A percentile compares a stretch with the other conserved stretches of the same genome.
These are phyloP conservation scores for Rapana venosa DNA, from an alignment of 2,888 invertebrate genomes.

Conservation along the genomic window DNA sequence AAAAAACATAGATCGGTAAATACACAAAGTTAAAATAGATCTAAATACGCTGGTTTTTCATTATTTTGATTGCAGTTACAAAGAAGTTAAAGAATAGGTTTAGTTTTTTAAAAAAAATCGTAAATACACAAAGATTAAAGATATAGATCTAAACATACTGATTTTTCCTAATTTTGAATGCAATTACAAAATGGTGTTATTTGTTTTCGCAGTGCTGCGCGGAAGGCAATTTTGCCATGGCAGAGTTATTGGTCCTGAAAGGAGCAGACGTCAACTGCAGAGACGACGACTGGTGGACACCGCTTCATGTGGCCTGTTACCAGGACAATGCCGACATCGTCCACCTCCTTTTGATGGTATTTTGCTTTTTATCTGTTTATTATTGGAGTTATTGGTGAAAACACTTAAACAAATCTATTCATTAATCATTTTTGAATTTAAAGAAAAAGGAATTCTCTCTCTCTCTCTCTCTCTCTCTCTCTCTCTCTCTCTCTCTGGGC, in stretches of 20 bases:
- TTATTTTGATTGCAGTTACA: too few species aligned
- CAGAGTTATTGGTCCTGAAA: conserved; percentile 61
- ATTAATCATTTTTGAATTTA: background rate
- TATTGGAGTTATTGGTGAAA: background rate
- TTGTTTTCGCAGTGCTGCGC: conserved; percentile 59
- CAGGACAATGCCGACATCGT: conserved; percentile 67
- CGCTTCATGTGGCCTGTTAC: conserved; percentile 69
- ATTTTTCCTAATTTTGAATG: too few species aligned
- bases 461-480: background rate
- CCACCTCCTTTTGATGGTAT: conserved; percentile 65
- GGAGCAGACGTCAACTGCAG: conserved; percentile 63
- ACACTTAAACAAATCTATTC: background rate
- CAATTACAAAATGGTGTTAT: too few species aligned
- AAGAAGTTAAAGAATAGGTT: too few species aligned
- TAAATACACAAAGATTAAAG: too few species aligned
- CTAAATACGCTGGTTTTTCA: too few species aligned
- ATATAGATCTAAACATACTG: too few species aligned
- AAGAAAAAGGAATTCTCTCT: background rate
- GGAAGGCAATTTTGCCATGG: conserved; percentile 64
- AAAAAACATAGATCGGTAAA: too few species aligned
- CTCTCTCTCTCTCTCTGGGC: background rate
- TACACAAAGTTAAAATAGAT: too few species aligned
- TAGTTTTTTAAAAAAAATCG: too few species aligned
- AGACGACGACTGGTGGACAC: conserved; percentile 72
- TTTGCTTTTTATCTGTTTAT: background rate